These are phyloP conservation scores for Tinea trinotella DNA, from an alignment of 2,888 invertebrate genomes.

Conservation along the genomic window DNA sequence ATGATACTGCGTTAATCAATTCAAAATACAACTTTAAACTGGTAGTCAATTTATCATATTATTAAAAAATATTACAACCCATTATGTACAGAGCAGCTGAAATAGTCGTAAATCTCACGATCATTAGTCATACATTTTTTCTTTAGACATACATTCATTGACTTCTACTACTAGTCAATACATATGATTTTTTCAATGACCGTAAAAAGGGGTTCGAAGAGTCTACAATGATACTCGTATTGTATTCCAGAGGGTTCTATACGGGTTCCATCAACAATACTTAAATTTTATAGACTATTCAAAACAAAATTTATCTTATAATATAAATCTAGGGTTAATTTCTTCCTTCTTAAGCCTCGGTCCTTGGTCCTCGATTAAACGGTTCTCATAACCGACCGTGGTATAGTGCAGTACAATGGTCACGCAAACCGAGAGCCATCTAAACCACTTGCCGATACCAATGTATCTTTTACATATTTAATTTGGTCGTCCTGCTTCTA, in stretches of 20 bases:
- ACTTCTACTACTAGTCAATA: conserved; percentile 13
- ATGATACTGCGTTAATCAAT: background rate
- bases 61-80: conserved; percentile 8
- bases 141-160: conserved; percentile 12
- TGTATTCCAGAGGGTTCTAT: conserved; percentile 10
- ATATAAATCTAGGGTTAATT: too few species aligned
- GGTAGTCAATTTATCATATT: conserved; percentile 6
- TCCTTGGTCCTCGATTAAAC: too few species aligned
- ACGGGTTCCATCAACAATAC: background rate
- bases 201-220: conserved; percentile 18
- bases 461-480: too few species aligned
- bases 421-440: too few species aligned
- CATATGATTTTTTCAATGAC: conserved; percentile 8
- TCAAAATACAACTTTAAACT: conserved; percentile 4
- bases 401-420: too few species aligned
- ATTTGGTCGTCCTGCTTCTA: too few species aligned
- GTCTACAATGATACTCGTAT: conserved; percentile 6
- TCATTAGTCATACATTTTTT: conserved; percentile 16
- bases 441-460: too few species aligned
- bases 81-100: conserved; percentile 16
- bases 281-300: background rate
- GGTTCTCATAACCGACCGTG: too few species aligned
- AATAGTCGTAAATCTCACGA: conserved; percentile 17
- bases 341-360: too few species aligned
- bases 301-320: background rate